A percentile compares a stretch with the other conserved stretches of the same genome.
phyloP scores from a whole-genome alignment of 2,113 vertebrate genomes.

The Aegotheles bennettii region DNA sequence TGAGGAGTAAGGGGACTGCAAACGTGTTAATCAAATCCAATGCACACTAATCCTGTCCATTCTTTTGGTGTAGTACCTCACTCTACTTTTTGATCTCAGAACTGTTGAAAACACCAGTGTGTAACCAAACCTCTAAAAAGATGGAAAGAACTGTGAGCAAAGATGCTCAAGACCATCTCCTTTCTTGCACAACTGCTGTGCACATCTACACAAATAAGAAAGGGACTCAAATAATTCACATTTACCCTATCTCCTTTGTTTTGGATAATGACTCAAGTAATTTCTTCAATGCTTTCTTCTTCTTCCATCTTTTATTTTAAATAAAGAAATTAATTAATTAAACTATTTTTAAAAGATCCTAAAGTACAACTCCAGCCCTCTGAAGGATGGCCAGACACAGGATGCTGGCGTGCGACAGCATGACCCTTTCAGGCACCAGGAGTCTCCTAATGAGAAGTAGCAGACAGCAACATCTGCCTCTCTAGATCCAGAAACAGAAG shows the following conservation, averaged over 20 bases:
- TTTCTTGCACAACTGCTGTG: background rate
- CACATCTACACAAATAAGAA: background rate
- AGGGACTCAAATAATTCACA: background rate
- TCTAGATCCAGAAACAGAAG: background rate
- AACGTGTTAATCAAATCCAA: background rate
- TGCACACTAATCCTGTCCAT: background rate
- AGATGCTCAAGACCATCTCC: background rate
- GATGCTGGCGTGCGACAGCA: background rate
- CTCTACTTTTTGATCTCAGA: background rate
- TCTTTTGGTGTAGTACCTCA: background rate
- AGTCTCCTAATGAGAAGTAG: background rate
- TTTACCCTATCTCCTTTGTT: background rate
- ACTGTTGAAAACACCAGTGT: background rate
- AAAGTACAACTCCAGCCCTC: background rate
- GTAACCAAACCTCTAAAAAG: background rate
- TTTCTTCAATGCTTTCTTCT: background rate
- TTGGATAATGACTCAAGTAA: background rate
- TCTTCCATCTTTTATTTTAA: background rate
- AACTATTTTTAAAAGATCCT: background rate
- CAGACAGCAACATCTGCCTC: background rate
- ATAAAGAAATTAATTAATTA: background rate
- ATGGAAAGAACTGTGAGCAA: background rate
- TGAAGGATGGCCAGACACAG: background rate
- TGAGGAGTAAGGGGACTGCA: background rate
- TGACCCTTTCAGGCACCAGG: background rate